Percentiles rank a stretch among this genome's conserved stretches.
Evolutionary conservation across 2,888 invertebrate genomes (phyloP).

Genomic region (Melanotus villosus): DNA sequence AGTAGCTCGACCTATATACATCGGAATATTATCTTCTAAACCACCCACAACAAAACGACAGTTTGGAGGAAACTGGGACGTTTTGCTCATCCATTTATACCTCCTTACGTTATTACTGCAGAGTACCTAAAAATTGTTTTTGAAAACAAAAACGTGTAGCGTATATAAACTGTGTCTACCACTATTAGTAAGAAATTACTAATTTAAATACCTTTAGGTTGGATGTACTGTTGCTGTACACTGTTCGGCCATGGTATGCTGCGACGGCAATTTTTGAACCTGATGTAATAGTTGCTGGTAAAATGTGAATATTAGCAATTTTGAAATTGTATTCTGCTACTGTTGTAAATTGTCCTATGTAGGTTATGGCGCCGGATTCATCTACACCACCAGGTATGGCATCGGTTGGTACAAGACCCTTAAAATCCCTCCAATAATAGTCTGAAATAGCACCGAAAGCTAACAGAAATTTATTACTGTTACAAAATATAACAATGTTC

Average conservation of each 20-base stretch:
- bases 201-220: no score
- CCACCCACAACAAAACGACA: constrained; percentile 34
- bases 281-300: neutral
- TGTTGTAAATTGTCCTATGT: constrained; percentile 33
- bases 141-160: no score
- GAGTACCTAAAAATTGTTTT: constrained; percentile 40
- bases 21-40: constrained; percentile 33
- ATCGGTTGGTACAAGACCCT: constrained; percentile 25
- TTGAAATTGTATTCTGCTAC: neutral
- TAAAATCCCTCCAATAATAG: constrained; percentile 25
- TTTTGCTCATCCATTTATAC: constrained; percentile 29
- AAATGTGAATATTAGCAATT: neutral
- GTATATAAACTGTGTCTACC: no score
- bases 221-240: no score
- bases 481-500: neutral
- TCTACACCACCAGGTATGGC: constrained; percentile 33
- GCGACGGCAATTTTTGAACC: neutral
- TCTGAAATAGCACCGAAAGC: constrained; percentile 47
- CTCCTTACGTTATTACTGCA: constrained; percentile 25
- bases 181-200: no score
- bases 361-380: constrained; percentile 5
- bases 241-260: no score
- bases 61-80: constrained; percentile 17
- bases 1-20: constrained; percentile 27
- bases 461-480: neutral